phyloP scores from a whole-genome alignment of 2,113 vertebrate genomes.

The Spea bombifrons region DNA sequence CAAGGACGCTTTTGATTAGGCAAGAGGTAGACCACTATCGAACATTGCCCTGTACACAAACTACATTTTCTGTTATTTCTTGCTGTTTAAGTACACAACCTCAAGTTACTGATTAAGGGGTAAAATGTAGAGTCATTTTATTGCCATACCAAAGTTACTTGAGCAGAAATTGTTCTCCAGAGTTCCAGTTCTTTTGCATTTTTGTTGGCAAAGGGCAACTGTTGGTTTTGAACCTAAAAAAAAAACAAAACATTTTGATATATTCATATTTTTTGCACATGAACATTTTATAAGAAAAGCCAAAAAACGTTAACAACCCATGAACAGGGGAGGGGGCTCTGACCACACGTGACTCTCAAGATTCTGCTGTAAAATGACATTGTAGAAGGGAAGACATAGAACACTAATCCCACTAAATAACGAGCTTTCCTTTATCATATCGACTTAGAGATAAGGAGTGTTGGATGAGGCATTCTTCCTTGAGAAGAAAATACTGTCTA shows the following conservation, averaged over 20 bases:
- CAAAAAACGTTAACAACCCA: too few species aligned
- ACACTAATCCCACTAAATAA: too few species aligned
- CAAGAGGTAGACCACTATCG: conserved; percentile 50
- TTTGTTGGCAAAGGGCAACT: conserved; percentile 83
- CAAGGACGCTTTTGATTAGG: conserved; percentile 64
- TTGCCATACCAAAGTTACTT: conserved; percentile 90
- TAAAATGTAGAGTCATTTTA: conserved; percentile 39
- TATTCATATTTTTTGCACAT: neutral
- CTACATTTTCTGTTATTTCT: conserved; percentile 34
- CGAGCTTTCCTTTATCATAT: too few species aligned
- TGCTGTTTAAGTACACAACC: conserved; percentile 41
- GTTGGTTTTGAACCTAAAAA: conserved; percentile 85
- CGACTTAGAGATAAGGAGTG: too few species aligned
- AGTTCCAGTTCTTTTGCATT: conserved; percentile 83
- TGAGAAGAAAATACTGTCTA: too few species aligned
- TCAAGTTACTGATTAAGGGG: conserved; percentile 46
- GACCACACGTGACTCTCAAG: too few species aligned
- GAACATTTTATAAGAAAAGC: too few species aligned
- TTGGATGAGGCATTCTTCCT: too few species aligned
- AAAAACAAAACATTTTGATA: conserved; percentile 41
- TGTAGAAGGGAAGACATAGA: too few species aligned
- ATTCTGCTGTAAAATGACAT: too few species aligned
- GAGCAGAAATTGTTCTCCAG: conserved; percentile 91
- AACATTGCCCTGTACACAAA: conserved; percentile 41
- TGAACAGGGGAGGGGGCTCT: too few species aligned